Percentiles rank a stretch among this genome's conserved stretches.
These are phyloP conservation scores for Eulithis prunata DNA, from an alignment of 2,888 invertebrate species.

Conservation along the genomic window DNA sequence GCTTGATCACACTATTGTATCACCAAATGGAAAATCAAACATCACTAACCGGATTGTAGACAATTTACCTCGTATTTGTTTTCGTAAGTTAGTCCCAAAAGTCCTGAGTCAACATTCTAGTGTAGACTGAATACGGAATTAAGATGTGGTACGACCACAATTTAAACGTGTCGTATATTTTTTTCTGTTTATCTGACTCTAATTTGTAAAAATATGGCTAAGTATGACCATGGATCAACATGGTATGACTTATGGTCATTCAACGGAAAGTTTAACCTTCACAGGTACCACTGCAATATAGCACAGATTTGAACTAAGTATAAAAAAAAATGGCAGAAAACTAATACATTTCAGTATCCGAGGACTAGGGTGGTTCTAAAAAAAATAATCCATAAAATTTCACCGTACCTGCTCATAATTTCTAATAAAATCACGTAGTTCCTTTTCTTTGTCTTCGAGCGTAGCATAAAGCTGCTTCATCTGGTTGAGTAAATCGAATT, in stretches of 20 bases:
- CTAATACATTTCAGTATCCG: too few relatives aligned
- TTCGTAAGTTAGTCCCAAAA: conserved; percentile 24
- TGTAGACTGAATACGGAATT: conserved; percentile 27
- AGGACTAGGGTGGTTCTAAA: background rate
- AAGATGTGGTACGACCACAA: conserved; percentile 8
- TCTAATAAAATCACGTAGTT: conserved; percentile 96
- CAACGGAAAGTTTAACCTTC: background rate
- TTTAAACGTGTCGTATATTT: background rate
- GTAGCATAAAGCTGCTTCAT: conserved; percentile 98
- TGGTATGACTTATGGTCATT: background rate
- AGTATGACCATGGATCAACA: too few relatives aligned
- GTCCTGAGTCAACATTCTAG: conserved; percentile 17
- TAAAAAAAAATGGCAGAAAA: too few relatives aligned
- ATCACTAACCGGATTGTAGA: conserved; percentile 22
- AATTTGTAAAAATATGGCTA: too few relatives aligned
- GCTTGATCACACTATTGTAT: conserved; percentile 16
- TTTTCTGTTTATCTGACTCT: too few relatives aligned
- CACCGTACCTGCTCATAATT: conserved; percentile 93
- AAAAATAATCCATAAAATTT: conserved; percentile 7
- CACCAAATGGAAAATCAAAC: conserved; percentile 18
- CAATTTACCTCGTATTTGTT: conserved; percentile 16
- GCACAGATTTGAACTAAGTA: too few relatives aligned
- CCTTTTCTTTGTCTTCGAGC: conserved; percentile 97
- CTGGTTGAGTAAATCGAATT: conserved; percentile 95
- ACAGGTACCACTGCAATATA: too few relatives aligned